Evolutionary conservation across 2,888 invertebrate species (phyloP), one percentile per base, ranked within the genome.

Genomic region (Hyposoter didymator): DNA sequence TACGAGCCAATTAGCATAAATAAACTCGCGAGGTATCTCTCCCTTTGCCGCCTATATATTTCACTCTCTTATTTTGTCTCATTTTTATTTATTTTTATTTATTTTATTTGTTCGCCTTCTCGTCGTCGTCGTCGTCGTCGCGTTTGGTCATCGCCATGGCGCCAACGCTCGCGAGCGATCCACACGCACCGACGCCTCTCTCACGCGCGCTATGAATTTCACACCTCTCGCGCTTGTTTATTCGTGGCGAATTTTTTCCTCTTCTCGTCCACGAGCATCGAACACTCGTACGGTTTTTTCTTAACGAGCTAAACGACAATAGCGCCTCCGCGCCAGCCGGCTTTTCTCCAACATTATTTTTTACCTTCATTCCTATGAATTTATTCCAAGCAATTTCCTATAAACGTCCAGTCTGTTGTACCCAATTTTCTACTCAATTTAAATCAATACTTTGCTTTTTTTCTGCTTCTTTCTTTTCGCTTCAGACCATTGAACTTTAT

Each of bases 141-240:
- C 52, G 43, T 84, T 64, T 70, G 62, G 35, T 72, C 74, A 84
- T 80, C 62, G 49, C 43, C 67, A 59, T 84, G 84, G 84, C 84
- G 84, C 84, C 84, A 80, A 70, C 62, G 74, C 47, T 49, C 76
- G 8, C 14, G 64, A 64, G 64, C 64, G 62, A 47, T 64, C 28
- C 47, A 39, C 43, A 73, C 70, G 19, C 47, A 66, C 17, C 67
- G 43, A 73, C 55, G 67, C 49, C 59, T 62, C 72, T 55, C n/a
- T n/a, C 59, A 8, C 78, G 22, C 43, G 39, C 10, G 72, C 52
- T 22, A 55, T 39, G 64, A 78, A 82, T 72, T 49, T 82, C 82
- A 45, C 82, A 78, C 78, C 66, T 82, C 66, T 52, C 70, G 64
- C 49, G 64, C 49, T 43, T 78, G 43, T 74, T 59, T 72, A 64